Percentiles rank a stretch among this genome's conserved stretches.
phyloP scores from a whole-genome alignment of 2,113 vertebrate genomes.

The Psilopsiagon aurifrons region DNA sequence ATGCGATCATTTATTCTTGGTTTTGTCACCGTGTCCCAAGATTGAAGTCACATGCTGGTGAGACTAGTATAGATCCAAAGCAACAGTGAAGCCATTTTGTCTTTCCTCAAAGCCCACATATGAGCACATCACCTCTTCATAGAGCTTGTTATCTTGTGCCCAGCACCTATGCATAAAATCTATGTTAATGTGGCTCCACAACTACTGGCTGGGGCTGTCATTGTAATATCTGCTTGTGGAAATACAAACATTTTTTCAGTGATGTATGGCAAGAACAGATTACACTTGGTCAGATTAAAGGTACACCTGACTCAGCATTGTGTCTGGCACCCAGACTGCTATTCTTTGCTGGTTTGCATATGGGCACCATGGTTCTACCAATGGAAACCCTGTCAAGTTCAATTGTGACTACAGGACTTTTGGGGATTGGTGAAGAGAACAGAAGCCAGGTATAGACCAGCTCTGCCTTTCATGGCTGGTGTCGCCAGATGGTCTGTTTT shows the following conservation, averaged over 20 bases:
- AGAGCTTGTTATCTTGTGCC: background rate
- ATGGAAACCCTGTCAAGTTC: background rate
- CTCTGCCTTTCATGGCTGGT: background rate
- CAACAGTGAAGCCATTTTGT: background rate
- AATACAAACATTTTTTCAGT: background rate
- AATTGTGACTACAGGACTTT: background rate
- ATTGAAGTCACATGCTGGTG: background rate
- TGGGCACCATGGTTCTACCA: background rate
- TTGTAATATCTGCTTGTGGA: background rate
- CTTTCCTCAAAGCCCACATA: background rate
- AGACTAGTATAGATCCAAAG: background rate
- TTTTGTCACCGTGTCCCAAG: background rate
- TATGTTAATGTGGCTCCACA: background rate
- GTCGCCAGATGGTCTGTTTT: background rate
- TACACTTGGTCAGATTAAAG: background rate
- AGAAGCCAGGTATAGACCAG: background rate
- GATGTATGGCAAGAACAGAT: background rate
- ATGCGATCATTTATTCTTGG: background rate
- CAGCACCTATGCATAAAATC: background rate
- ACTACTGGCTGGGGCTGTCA: background rate
- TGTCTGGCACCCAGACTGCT: background rate
- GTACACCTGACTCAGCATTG: background rate
- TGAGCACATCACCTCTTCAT: background rate
- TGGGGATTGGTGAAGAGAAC: background rate
- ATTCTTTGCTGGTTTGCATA: background rate